A percentile compares a stretch with the other conserved stretches of the same genome.
phyloP scores from a whole-genome alignment of 2,113 vertebrate genomes.

The Festucalex cinctus region DNA sequence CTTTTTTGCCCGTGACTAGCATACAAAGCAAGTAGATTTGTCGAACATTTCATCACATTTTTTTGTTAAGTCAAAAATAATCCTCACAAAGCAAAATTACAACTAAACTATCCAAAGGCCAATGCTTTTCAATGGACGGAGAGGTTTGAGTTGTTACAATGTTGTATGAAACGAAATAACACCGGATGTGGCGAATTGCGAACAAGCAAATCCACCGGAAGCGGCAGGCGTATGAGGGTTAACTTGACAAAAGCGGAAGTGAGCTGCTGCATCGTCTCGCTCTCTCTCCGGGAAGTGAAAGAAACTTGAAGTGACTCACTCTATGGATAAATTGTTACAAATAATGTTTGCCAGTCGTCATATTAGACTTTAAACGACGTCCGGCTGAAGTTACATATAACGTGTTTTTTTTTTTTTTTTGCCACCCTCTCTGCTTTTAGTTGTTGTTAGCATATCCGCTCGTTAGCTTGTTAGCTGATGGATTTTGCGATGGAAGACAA shows the following conservation, averaged over 20 bases:
- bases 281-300: background rate
- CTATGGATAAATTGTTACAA: background rate
- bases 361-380: background rate
- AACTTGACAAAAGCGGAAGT: background rate
- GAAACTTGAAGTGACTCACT: background rate
- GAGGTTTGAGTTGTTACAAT: too few species aligned
- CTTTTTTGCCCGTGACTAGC: too few species aligned
- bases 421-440: background rate
- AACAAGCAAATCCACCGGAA: too few species aligned
- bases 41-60: too few species aligned
- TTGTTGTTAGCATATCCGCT: conserved; percentile 1
- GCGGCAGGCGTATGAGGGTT: too few species aligned
- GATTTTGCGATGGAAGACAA: conserved; percentile 68
- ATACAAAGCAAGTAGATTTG: too few species aligned
- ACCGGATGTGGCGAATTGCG: too few species aligned
- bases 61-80: too few species aligned
- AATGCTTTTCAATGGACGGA: too few species aligned
- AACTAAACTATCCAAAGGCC: too few species aligned
- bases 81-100: background rate
- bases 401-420: background rate
- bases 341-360: background rate
- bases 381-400: background rate
- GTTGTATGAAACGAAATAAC: too few species aligned
- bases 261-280: too few species aligned
- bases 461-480: background rate